These are phyloP conservation scores for Apocheima hispidaria DNA, from an alignment of 2,888 invertebrate species.

Conservation along the genomic window DNA sequence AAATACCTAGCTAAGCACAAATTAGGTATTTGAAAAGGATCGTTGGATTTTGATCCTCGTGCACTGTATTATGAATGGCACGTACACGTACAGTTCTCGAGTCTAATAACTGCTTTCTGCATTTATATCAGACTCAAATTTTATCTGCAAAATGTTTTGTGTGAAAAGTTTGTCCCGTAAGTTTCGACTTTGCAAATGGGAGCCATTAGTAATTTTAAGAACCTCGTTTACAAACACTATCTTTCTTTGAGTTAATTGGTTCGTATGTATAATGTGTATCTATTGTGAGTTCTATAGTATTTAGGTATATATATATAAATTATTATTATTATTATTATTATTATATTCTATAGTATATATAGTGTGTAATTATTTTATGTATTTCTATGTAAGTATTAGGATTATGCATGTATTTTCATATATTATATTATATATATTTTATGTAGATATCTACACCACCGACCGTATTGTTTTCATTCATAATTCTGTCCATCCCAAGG, in stretches of 20 bases:
- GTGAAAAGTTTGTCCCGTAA: constrained; percentile 10
- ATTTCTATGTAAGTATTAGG: no score
- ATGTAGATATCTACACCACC: no score
- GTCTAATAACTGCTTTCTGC: constrained; percentile 9
- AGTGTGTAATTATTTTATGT: no score
- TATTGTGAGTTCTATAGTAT: no score
- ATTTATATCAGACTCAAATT: constrained; percentile 14
- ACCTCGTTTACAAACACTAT: no score
- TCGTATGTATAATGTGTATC: no score
- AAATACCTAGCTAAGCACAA: not conserved
- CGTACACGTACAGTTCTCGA: constrained; percentile 1
- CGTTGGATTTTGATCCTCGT: not conserved
- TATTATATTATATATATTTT: no score
- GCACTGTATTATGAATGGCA: not conserved
- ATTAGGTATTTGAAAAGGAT: not conserved
- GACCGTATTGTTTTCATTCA: no score
- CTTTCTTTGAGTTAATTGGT: no score
- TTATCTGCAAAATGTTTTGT: constrained; percentile 12
- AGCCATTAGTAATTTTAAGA: not conserved
- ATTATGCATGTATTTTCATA: no score
- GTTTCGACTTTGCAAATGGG: constrained; percentile 2
- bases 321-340: not conserved
- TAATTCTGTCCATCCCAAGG: no score
- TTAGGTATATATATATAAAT: not conserved
- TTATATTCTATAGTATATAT: no score